Percentiles rank a stretch among this genome's conserved stretches.
Conservation (phyloP, 2,113 vertebrate genomes). For the Engystomops pustulosus region DNA sequence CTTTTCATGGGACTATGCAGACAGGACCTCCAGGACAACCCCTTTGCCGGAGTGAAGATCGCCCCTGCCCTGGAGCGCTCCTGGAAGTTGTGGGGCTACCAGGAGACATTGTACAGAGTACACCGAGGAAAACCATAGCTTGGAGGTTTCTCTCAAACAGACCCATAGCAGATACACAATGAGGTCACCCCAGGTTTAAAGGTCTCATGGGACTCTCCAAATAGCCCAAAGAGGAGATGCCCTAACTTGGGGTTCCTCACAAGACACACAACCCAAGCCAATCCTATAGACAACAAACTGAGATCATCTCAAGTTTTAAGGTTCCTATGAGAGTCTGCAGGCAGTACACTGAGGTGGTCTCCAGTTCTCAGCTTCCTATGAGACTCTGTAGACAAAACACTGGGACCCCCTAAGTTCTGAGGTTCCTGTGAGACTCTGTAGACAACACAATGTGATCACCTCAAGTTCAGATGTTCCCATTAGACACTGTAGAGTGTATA, state of each 20-base stretch:
- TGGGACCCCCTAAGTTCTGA: background rate
- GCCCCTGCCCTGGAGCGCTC: background rate
- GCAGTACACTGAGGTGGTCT: background rate
- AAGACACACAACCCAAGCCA: no score
- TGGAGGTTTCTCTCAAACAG: no score
- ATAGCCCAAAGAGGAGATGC: no score
- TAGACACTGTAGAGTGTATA: background rate
- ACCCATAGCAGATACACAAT: no score
- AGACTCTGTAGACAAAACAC: background rate
- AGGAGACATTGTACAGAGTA: no score
- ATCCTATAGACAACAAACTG: background rate
- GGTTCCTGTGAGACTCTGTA: background rate
- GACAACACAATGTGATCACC: background rate
- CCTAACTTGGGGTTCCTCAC: no score
- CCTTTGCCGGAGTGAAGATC: background rate
- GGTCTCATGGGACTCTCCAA: no score
- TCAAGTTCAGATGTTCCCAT: background rate
- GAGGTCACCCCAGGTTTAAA: no score
- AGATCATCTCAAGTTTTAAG: background rate
- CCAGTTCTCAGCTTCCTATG: background rate
- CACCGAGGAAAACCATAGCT: no score
- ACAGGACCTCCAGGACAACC: background rate
- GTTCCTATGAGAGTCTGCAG: no score
- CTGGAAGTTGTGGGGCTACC: no score
- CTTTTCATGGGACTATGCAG: background rate